Percentiles rank a stretch among this genome's conserved stretches.
These are phyloP conservation scores for Ametastegia equiseti DNA, from an alignment of 2,888 invertebrate genomes.

Conservation along the genomic window DNA sequence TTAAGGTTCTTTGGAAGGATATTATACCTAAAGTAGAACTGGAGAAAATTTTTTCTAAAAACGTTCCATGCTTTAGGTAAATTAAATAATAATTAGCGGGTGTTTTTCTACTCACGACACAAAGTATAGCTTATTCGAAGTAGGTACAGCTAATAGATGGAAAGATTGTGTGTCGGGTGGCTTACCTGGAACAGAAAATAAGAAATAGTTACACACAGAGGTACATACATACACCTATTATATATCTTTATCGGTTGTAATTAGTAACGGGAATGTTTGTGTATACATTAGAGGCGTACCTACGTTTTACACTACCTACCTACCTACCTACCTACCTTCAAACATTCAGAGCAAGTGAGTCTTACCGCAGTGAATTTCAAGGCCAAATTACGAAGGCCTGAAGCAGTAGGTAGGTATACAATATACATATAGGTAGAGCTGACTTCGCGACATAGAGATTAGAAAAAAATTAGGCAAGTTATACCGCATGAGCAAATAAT, in stretches of 20 bases:
- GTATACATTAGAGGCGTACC: conserved; percentile 18
- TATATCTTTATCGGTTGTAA: not conserved
- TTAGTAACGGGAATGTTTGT: conserved; percentile 44
- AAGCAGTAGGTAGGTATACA: not conserved
- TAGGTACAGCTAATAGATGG: conserved; percentile 14
- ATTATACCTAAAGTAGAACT: too few species aligned
- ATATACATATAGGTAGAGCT: too few species aligned
- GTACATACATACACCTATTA: not conserved
- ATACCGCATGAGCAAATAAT: too few species aligned
- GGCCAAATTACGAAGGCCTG: conserved; percentile 3
- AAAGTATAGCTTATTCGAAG: not conserved
- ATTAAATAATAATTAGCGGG: not conserved
- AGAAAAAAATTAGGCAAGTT: not conserved
- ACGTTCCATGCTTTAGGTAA: not conserved
- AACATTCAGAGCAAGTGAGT: conserved; percentile 29
- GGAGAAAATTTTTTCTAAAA: not conserved
- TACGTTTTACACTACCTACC: conserved; percentile 5
- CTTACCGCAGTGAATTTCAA: conserved; percentile 16
- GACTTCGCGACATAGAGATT: not conserved
- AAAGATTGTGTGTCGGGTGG: not conserved
- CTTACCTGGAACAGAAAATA: conserved; percentile 45
- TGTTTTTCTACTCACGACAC: conserved; percentile 1
- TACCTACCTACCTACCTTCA: not conserved
- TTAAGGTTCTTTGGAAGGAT: not conserved
- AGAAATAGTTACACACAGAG: not conserved